Evolutionary conservation across 2,797 vertebrate genomes (phyloP).

Genomic region (Tauraco hartlaubi): DNA sequence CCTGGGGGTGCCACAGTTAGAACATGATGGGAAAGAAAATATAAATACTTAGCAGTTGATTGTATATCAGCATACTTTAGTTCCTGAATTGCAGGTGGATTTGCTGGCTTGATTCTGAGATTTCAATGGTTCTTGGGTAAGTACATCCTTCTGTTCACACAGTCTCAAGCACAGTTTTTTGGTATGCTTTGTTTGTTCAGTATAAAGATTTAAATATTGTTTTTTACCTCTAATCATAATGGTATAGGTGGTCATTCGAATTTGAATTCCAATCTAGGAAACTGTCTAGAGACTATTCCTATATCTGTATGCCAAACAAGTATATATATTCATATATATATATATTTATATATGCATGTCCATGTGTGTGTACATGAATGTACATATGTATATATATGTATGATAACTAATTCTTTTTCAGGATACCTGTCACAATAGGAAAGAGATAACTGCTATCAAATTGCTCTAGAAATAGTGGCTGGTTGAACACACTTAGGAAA

Average conservation of each 20-base stretch:
- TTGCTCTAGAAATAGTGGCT: neutral
- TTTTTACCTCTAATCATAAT: neutral
- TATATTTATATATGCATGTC: too few relatives aligned
- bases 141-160: neutral
- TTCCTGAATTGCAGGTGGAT: neutral
- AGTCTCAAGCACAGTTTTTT: neutral
- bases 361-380: neutral
- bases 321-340: too few relatives aligned
- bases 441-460: neutral
- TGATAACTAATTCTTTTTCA: neutral
- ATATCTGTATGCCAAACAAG: neutral
- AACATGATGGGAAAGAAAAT: neutral
- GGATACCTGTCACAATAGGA: neutral
- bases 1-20: neutral
- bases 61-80: neutral
- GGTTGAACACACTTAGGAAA: neutral
- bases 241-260: neutral
- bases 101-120: neutral
- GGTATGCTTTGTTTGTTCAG: fast-evolving
- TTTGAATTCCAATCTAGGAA: neutral
- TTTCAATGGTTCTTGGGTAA: neutral
- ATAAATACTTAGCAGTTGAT: neutral
- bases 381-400: neutral
- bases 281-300: neutral
- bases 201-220: neutral